phyloP scores from a whole-genome alignment of 2,888 invertebrate species.

The Lingula anatina region DNA sequence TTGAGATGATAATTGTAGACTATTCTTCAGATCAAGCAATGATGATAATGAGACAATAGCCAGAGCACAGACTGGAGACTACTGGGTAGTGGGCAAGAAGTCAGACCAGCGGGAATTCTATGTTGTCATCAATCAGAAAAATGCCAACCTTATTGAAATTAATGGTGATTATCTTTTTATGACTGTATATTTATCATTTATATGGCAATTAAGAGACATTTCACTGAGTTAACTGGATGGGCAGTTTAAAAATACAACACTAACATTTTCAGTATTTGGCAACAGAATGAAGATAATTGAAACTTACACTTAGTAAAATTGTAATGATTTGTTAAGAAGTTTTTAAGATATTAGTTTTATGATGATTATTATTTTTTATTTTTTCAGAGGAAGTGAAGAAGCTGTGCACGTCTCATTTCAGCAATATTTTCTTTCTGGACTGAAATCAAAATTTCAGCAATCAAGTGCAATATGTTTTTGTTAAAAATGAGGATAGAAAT shows the following conservation, averaged over 20 bases:
- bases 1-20: too few relatives aligned
- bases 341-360: too few relatives aligned
- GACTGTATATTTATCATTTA: constrained; percentile 7
- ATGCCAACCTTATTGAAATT: constrained; percentile 84
- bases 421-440: constrained; percentile 79
- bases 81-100: constrained; percentile 89
- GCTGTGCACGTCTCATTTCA: constrained; percentile 81
- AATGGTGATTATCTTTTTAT: constrained; percentile 65
- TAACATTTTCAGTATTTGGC: too few relatives aligned
- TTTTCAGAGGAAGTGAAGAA: constrained; percentile 84
- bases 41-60: constrained; percentile 50
- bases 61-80: constrained; percentile 63
- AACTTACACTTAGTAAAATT: too few relatives aligned
- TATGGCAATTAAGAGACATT: too few relatives aligned
- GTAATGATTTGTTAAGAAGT: too few relatives aligned
- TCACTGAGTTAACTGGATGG: too few relatives aligned
- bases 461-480: too few relatives aligned
- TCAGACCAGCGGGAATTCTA: constrained; percentile 90
- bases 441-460: too few relatives aligned
- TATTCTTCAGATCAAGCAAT: constrained; percentile 26
- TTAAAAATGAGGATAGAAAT: too few relatives aligned
- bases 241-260: too few relatives aligned
- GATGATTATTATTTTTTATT: constrained; percentile 26
- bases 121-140: constrained; percentile 85
- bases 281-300: too few relatives aligned